phyloP scores from a whole-genome alignment of 2,888 invertebrate genomes.

The Aethes cnicana region DNA sequence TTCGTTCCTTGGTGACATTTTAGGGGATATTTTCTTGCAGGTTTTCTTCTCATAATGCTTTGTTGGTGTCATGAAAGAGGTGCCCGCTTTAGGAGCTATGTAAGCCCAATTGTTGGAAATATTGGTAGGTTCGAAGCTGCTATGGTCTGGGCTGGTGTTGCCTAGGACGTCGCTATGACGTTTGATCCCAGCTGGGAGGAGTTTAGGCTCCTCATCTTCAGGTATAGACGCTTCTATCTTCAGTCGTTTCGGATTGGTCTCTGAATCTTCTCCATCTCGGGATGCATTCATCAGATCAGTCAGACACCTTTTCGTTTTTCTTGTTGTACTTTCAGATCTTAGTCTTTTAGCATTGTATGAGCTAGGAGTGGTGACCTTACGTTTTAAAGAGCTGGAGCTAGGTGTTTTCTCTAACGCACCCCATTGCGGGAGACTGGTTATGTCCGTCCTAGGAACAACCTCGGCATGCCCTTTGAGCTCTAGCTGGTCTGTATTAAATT shows the following conservation, averaged over 20 bases:
- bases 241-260: conserved; percentile 47
- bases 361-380: conserved; percentile 48
- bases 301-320: conserved; percentile 68
- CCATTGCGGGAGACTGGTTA: conserved; percentile 52
- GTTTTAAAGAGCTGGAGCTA: conserved; percentile 70
- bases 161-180: conserved; percentile 53
- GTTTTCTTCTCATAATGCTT: conserved; percentile 54
- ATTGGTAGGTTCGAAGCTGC: conserved; percentile 28
- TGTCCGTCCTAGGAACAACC: conserved; percentile 45
- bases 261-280: conserved; percentile 47
- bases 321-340: conserved; percentile 36
- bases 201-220: conserved; percentile 39
- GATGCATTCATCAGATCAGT: conserved; percentile 62
- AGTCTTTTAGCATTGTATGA: conserved; percentile 44
- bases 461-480: conserved; percentile 64
- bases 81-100: conserved; percentile 46
- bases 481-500: conserved; percentile 55
- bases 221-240: conserved; percentile 42
- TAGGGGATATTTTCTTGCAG: conserved; percentile 54
- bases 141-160: conserved; percentile 38
- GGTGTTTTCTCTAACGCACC: conserved; percentile 73
- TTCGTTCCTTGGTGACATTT: conserved; percentile 43
- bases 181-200: conserved; percentile 52
- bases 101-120: conserved; percentile 50
- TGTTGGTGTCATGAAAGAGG: conserved; percentile 64